Evolutionary conservation across 2,113 vertebrate genomes (phyloP), one percentile per base, ranked within the genome.

Genomic region (Ptychochromis oligacanthus): DNA sequence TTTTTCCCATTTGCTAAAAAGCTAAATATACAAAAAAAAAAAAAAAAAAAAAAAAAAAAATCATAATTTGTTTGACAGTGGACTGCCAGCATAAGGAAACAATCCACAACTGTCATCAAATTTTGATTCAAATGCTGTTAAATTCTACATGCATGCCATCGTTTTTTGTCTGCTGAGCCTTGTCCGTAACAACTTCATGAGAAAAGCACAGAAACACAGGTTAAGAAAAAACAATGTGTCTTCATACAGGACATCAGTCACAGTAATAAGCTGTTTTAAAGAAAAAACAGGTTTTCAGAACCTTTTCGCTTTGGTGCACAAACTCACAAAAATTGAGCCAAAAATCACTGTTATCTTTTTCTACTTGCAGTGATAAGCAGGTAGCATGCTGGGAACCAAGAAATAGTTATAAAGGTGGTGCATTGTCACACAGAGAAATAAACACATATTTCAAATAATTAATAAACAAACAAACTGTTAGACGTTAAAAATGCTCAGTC

Each of bases 381-480:
- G 38, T 52, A 12, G 55, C 15, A 4, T 58, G 11, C 54, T 34
- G 28, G 31, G 18, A 40, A 28, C 6, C 38, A 58, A 49, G 18
- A 81, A 49, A 46, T 4, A 57, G 55, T 7, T 24, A 36, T n/a
- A 20, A 76, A 46, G 6, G 24, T 81, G 22, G 7, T 22, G 10
- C 1, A 15, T 34, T 49, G 36, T 76, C 28, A 82, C 59, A 40
- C 46, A 61, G 36, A 10, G 52, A 82, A 82, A 83, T 2, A 40
- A 91, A 86, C 22, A 24, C 12, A 56, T 58, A 59, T 57, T 64
- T 67, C n/a, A 67, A 65, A 75, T 65, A 75, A 82, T 76, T 61
- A 57, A 76, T 59, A 15, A 31, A 61, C 60, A 56, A 56, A 77
- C 59, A 78, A 62, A 75, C 13, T 55, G 57, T 40, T n/a, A 49